phyloP scores from a whole-genome alignment of 1,140 invertebrate species.

The Dendrolimus kikuchii region DNA sequence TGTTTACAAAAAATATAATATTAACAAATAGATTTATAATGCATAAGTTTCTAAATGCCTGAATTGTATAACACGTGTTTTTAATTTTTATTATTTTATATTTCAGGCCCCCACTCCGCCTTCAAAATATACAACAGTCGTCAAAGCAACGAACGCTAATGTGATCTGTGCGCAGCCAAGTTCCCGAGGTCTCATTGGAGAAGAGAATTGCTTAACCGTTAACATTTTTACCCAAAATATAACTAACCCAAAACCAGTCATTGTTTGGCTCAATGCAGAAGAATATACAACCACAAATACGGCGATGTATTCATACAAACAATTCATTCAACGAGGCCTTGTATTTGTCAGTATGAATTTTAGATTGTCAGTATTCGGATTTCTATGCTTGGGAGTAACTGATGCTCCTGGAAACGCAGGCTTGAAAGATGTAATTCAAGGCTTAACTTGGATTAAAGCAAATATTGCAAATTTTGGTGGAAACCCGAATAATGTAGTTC shows the following conservation, averaged over 20 bases:
- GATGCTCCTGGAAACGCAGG: slow-evolving; percentile 76
- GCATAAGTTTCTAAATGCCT: no score
- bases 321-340: slow-evolving; percentile 33
- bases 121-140: slow-evolving; percentile 28
- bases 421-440: slow-evolving; percentile 76
- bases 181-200: slow-evolving; percentile 35
- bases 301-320: slow-evolving; percentile 23
- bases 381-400: slow-evolving; percentile 73
- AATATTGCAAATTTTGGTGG: slow-evolving; percentile 79
- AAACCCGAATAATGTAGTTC: slow-evolving; percentile 75
- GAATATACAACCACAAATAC: slow-evolving; percentile 33
- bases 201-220: slow-evolving; percentile 51
- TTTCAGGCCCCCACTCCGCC: slow-evolving; percentile 50
- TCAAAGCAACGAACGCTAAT: slow-evolving; percentile 31
- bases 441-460: slow-evolving; percentile 76
- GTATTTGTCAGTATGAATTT: slow-evolving; percentile 51
- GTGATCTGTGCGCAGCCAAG: slow-evolving; percentile 49
- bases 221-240: slow-evolving; percentile 42
- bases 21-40: no score
- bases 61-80: no score
- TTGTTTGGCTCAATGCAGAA: slow-evolving; percentile 51
- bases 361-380: slow-evolving; percentile 72
- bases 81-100: slow-evolving; percentile 6
- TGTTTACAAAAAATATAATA: no score
- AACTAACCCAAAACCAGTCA: slow-evolving; percentile 38